Percentiles rank a stretch among this genome's conserved stretches.
phyloP scores from a whole-genome alignment of 2,888 invertebrate genomes.

The Hirtodrosophila duncani region DNA sequence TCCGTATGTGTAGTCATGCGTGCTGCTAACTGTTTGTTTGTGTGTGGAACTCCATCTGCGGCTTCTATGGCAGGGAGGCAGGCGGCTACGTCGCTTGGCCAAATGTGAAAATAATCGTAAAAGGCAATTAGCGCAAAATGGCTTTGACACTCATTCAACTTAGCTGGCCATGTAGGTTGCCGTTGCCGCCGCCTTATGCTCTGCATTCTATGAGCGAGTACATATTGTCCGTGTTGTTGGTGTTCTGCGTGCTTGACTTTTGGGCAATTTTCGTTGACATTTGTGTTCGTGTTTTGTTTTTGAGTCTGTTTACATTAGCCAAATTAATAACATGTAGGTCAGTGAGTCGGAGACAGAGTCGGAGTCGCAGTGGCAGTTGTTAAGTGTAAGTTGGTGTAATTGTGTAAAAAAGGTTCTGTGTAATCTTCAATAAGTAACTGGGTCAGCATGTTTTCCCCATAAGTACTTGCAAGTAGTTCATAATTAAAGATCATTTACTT shows the following conservation, averaged over 20 bases:
- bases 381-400: constrained; percentile 43
- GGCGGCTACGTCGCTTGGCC: constrained; percentile 45
- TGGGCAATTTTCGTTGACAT: constrained; percentile 47
- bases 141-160: constrained; percentile 71
- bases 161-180: constrained; percentile 68
- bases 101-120: constrained; percentile 72
- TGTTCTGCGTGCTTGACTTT: constrained; percentile 15
- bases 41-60: constrained; percentile 32
- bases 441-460: too few relatives aligned
- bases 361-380: too few relatives aligned
- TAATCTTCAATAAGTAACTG: too few relatives aligned
- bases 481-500: too few relatives aligned
- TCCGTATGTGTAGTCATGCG: constrained; percentile 53
- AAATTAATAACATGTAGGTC: constrained; percentile 52
- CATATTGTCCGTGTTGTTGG: not conserved
- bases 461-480: too few relatives aligned
- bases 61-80: constrained; percentile 19
- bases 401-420: too few relatives aligned
- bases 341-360: too few relatives aligned
- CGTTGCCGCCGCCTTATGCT: constrained; percentile 14
- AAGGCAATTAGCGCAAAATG: constrained; percentile 73
- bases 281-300: constrained; percentile 32
- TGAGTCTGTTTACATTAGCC: constrained; percentile 43
- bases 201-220: constrained; percentile 3
- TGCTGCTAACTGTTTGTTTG: constrained; percentile 55